Conservation (phyloP, 2,797 vertebrate species). For the Pseudotriccus pelzelni region DNA sequence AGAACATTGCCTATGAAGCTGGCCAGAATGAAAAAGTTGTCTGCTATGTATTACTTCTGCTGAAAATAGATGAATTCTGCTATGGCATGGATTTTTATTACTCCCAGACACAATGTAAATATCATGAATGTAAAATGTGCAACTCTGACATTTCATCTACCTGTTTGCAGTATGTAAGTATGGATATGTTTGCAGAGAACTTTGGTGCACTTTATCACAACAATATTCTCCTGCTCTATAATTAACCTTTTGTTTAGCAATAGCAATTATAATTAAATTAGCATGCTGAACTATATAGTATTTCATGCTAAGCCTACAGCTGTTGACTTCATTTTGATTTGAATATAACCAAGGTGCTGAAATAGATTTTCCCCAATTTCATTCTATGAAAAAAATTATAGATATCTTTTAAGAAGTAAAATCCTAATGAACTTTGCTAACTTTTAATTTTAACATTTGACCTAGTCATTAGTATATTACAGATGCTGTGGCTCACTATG, state of each 20-base stretch:
- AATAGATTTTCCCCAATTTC: neutral
- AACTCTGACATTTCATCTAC: neutral
- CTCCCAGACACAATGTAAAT: neutral
- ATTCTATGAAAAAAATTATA: neutral
- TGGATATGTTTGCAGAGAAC: neutral
- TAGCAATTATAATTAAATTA: conserved; percentile 37
- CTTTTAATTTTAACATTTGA: neutral
- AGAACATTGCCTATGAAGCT: neutral
- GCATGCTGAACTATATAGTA: neutral
- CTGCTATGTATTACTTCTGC: neutral
- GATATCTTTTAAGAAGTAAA: neutral
- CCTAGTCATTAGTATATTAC: neutral
- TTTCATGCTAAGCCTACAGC: neutral
- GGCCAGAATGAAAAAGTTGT: neutral
- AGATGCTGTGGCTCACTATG: neutral
- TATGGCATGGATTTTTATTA: neutral
- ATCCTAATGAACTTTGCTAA: neutral
- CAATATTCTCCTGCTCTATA: neutral
- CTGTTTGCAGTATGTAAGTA: neutral
- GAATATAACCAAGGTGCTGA: neutral
- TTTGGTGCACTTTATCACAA: conserved; percentile 1
- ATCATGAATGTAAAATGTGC: neutral
- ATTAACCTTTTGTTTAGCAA: conserved; percentile 41
- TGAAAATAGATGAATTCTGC: neutral
- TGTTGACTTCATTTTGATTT: conserved; percentile 11